A percentile compares a stretch with the other conserved stretches of the same genome.
These are phyloP conservation scores for Romanogobio albipinnatus DNA, from an alignment of 2,113 vertebrate species.

Conservation along the genomic window DNA sequence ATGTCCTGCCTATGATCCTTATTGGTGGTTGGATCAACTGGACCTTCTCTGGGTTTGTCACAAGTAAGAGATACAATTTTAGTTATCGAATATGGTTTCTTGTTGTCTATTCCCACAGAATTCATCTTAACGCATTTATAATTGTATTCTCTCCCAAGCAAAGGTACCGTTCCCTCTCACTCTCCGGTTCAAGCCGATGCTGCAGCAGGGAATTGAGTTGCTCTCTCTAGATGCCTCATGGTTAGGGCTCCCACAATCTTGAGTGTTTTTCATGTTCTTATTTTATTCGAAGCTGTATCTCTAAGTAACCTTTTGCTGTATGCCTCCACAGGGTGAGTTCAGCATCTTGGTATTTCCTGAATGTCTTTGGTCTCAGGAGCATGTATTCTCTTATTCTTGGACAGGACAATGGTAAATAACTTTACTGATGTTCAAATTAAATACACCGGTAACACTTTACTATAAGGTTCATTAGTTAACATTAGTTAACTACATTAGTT, in stretches of 20 bases:
- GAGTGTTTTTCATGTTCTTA: background rate
- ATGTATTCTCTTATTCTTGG: constrained; percentile 98
- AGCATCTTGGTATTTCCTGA: constrained; percentile 98
- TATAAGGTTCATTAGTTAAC: too few species aligned
- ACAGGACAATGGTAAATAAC: constrained; percentile 91
- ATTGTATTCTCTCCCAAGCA: constrained; percentile 72
- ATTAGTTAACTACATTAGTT: too few species aligned
- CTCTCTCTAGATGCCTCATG: constrained; percentile 97
- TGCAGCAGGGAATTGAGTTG: constrained; percentile 97
- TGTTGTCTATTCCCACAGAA: background rate
- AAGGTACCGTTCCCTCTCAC: constrained; percentile 97
- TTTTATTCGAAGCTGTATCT: background rate
- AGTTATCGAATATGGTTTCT: background rate
- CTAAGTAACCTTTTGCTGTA: background rate
- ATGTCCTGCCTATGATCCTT: constrained; percentile 98
- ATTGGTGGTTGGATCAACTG: constrained; percentile 99
- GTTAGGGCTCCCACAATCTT: constrained; percentile 74
- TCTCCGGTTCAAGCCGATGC: constrained; percentile 95
- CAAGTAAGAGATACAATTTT: constrained; percentile 80
- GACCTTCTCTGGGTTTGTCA: constrained; percentile 99
- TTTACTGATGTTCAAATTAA: background rate
- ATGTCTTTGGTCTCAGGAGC: constrained; percentile 98
- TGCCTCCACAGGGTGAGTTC: constrained; percentile 89
- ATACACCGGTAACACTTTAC: background rate
- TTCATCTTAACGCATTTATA: background rate